These are phyloP conservation scores for Brachypalpus laphriformis DNA, from an alignment of 2,888 invertebrate species.

Conservation along the genomic window DNA sequence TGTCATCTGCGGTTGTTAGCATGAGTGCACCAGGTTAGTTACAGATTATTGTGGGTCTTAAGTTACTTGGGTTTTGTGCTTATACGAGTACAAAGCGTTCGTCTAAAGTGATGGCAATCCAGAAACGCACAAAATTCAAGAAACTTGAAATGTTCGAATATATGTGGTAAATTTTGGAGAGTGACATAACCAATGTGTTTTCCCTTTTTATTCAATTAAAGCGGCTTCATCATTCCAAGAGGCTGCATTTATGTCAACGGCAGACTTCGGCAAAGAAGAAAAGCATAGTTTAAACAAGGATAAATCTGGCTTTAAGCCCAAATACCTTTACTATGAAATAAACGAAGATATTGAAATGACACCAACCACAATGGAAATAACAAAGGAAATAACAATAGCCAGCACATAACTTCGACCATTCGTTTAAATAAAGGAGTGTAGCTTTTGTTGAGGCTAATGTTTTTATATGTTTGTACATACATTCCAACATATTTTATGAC, in stretches of 20 bases:
- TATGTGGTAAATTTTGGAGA: too few species aligned
- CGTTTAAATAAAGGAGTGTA: background rate
- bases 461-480: too few species aligned
- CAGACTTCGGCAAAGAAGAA: constrained; percentile 77
- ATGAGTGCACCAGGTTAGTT: constrained; percentile 76
- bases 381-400: constrained; percentile 60
- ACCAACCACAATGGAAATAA: constrained; percentile 64
- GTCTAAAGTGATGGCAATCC: too few species aligned
- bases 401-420: constrained; percentile 15
- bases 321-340: constrained; percentile 79
- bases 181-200: too few species aligned
- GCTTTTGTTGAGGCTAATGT: too few species aligned
- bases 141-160: too few species aligned
- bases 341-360: constrained; percentile 65
- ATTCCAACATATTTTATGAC: too few species aligned
- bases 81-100: too few species aligned
- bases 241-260: constrained; percentile 78
- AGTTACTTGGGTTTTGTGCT: background rate
- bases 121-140: too few species aligned
- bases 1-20: constrained; percentile 47
- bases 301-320: constrained; percentile 77
- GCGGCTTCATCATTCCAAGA: constrained; percentile 77
- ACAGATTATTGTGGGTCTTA: background rate
- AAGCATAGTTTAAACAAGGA: constrained; percentile 77
- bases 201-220: background rate